Evolutionary conservation across 2,113 vertebrate genomes (phyloP).

Genomic region (Burhinus oedicnemus): DNA sequence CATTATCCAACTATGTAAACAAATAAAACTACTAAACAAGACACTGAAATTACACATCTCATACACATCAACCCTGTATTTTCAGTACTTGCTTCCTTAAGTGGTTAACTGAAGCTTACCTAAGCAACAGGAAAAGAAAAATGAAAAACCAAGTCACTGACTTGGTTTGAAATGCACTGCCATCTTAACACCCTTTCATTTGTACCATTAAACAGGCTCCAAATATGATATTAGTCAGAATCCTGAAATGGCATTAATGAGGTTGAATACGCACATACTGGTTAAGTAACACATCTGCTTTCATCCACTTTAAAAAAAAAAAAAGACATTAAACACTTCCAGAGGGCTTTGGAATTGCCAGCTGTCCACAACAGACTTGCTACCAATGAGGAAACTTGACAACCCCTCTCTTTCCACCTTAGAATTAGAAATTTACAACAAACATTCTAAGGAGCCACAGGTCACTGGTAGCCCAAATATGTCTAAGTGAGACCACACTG

Average conservation of each 20-base stretch:
- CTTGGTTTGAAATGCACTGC: background rate
- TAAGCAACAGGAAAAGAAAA: background rate
- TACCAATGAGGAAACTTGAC: background rate
- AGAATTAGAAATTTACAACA: no score
- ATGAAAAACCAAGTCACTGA: background rate
- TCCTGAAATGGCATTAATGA: background rate
- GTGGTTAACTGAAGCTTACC: background rate
- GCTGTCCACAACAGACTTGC: fast-evolving
- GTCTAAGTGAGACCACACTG: no score
- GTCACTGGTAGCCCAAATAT: no score
- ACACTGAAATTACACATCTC: background rate
- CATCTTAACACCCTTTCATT: background rate
- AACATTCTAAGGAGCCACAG: no score
- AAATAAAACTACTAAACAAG: background rate
- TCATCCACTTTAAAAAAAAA: background rate
- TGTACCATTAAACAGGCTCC: background rate
- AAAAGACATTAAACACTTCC: background rate
- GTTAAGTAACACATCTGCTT: slow-evolving; percentile 10
- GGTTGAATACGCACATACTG: background rate
- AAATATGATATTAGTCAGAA: background rate
- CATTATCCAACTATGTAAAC: background rate
- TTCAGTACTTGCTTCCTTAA: background rate
- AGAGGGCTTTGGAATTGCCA: background rate
- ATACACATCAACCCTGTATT: background rate
- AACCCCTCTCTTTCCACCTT: no score